Conservation (phyloP, 2,797 vertebrate genomes). For the Lophius americanus region DNA sequence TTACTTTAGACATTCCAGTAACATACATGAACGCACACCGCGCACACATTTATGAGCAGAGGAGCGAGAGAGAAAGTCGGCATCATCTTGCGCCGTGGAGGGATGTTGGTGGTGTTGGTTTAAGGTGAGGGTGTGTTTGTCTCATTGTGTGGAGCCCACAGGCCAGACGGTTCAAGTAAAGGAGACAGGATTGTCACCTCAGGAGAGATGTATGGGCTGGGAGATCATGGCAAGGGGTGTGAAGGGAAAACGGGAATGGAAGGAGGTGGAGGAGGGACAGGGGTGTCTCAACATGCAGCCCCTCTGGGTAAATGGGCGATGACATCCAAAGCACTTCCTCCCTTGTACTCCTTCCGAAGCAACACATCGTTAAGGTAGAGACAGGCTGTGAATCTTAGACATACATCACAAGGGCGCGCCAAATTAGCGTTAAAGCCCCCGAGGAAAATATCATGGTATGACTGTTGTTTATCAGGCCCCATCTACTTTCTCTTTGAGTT, state of each 20-base stretch:
- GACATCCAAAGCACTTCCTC: conserved; percentile 78
- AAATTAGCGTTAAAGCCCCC: conserved; percentile 37
- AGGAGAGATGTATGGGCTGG: conserved; percentile 53
- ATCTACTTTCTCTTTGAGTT: conserved; percentile 31
- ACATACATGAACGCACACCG: conserved; percentile 25
- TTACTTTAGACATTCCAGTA: conserved; percentile 51
- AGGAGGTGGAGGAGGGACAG: conserved; percentile 43
- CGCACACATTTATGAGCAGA: conserved; percentile 9
- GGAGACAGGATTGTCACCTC: conserved; percentile 51
- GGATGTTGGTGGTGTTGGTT: conserved; percentile 37
- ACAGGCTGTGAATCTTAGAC: conserved; percentile 26
- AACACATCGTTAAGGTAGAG: conserved; percentile 49
- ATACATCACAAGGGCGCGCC: conserved; percentile 44
- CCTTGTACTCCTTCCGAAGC: conserved; percentile 35
- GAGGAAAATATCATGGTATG: conserved; percentile 20
- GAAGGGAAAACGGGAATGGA: conserved; percentile 47
- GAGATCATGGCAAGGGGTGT: conserved; percentile 58
- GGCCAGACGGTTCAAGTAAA: conserved; percentile 44
- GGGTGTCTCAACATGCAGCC: conserved; percentile 75
- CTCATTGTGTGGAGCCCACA: conserved; percentile 41
- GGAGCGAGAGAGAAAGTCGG: conserved; percentile 19
- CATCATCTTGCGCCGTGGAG: conserved; percentile 14
- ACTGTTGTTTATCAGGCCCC: conserved; percentile 33
- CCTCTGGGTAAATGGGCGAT: conserved; percentile 75
- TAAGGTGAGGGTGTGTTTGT: conserved; percentile 38